phyloP scores from a whole-genome alignment of 2,113 vertebrate genomes.

The Brachyistius frenatus region DNA sequence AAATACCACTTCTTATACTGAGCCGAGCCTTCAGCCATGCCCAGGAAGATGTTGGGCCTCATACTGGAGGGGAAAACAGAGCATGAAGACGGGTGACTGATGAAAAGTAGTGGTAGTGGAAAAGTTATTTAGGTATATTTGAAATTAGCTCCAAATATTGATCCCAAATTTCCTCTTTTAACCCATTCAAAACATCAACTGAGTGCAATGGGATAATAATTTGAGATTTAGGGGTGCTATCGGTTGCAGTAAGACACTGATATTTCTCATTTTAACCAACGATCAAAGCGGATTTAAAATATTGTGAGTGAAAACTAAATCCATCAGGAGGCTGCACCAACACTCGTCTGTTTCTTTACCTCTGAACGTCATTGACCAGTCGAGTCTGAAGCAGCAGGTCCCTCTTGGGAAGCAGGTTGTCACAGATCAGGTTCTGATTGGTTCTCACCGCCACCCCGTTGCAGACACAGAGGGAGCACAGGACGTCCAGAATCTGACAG shows the following conservation, averaged over 20 bases:
- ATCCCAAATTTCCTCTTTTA: too few relatives aligned
- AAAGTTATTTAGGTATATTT: neutral
- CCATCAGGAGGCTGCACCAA: neutral
- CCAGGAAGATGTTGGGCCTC: conserved; percentile 96
- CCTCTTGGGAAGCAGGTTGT: conserved; percentile 93
- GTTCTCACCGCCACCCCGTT: conserved; percentile 96
- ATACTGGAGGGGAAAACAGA: conserved; percentile 84
- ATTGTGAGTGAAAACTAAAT: neutral
- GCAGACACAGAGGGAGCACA: conserved; percentile 96
- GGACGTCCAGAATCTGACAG: conserved; percentile 92
- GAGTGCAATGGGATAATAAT: too few relatives aligned
- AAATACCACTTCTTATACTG: conserved; percentile 99
- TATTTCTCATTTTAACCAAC: neutral
- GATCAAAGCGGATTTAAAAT: neutral
- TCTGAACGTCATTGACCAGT: conserved; percentile 96
- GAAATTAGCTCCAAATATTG: neutral
- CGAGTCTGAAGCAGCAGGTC: conserved; percentile 95
- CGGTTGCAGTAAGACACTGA: too few relatives aligned
- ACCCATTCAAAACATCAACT: too few relatives aligned
- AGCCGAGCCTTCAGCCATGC: conserved; percentile 94
- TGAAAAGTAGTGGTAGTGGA: too few relatives aligned
- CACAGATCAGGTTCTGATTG: conserved; percentile 98
- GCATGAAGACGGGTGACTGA: neutral
- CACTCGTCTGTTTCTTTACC: conserved; percentile 79
- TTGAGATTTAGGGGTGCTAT: too few relatives aligned